Percentiles rank a stretch among this genome's conserved stretches.
These are phyloP conservation scores for Acrobasis consociella DNA, from an alignment of 2,888 invertebrate species.

Conservation along the genomic window DNA sequence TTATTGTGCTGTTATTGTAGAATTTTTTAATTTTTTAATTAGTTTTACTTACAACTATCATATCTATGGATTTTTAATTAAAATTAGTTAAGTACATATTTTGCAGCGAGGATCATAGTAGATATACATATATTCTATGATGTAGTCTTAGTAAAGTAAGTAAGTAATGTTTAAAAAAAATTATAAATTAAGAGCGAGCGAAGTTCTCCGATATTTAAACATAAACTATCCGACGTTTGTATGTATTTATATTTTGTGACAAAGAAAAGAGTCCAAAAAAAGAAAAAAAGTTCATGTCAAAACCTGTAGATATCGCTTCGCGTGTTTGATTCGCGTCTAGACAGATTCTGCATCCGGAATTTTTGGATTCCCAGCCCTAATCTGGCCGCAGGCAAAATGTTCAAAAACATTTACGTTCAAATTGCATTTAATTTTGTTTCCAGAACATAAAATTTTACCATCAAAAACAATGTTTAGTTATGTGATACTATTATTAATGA, in stretches of 20 bases:
- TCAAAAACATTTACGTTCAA: too few relatives aligned
- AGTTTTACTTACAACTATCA: background rate
- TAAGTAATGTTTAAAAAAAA: too few relatives aligned
- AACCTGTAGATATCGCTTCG: background rate
- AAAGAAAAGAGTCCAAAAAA: background rate
- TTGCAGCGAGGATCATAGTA: too few relatives aligned
- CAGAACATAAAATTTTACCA: background rate
- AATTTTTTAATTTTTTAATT: background rate
- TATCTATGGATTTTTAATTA: background rate
- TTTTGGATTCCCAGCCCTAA: background rate
- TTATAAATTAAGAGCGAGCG: too few relatives aligned
- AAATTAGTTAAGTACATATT: too few relatives aligned
- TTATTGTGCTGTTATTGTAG: background rate
- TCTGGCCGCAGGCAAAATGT: background rate
- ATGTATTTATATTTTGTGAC: too few relatives aligned
- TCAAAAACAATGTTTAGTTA: too few relatives aligned
- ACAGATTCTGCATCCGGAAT: constrained; percentile 4
- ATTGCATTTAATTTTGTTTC: background rate
- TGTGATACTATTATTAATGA: too few relatives aligned
- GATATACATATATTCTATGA: too few relatives aligned
- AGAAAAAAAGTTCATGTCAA: background rate
- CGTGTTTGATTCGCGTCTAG: constrained; percentile 7
- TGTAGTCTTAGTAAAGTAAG: too few relatives aligned
- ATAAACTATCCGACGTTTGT: too few relatives aligned
- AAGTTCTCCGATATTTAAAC: too few relatives aligned